These are phyloP conservation scores for Natrix natrix DNA, from an alignment of 2,797 vertebrate genomes.

Conservation along the genomic window DNA sequence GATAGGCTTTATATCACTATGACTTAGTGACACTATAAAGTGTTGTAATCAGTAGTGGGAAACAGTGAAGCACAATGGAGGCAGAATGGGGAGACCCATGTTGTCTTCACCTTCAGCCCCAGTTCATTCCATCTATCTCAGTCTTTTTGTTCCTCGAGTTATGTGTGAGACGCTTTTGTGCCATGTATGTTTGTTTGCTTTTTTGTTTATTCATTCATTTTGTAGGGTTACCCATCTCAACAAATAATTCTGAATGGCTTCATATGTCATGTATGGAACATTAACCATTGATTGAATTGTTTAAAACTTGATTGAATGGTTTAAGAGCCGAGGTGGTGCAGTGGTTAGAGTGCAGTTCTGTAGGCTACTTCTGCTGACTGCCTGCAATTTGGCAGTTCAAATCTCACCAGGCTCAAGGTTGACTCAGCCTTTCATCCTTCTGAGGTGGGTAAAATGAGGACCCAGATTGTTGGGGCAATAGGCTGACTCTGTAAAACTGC, in stretches of 20 bases:
- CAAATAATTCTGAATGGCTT: not conserved
- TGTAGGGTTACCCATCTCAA: not conserved
- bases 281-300: not conserved
- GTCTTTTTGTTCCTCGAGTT: not conserved
- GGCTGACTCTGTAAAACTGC: no score
- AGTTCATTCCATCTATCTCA: not conserved
- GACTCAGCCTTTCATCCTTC: no score
- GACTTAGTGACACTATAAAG: not conserved
- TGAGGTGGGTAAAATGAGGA: no score
- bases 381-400: no score
- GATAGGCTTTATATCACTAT: not conserved
- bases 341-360: no score
- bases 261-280: not conserved
- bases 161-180: not conserved
- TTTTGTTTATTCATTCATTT: not conserved
- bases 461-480: no score
- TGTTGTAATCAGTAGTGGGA: not conserved
- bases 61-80: not conserved
- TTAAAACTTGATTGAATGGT: no score
- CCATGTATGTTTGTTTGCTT: not conserved
- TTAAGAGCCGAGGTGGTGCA: no score
- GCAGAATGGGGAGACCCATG: not conserved
- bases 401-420: no score
- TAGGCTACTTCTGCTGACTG: no score
- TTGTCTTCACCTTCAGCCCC: not conserved